A percentile compares a stretch with the other conserved stretches of the same genome.
Conservation (phyloP, 2,888 invertebrate species). For the Kuschelorhynchus macadamiae region DNA sequence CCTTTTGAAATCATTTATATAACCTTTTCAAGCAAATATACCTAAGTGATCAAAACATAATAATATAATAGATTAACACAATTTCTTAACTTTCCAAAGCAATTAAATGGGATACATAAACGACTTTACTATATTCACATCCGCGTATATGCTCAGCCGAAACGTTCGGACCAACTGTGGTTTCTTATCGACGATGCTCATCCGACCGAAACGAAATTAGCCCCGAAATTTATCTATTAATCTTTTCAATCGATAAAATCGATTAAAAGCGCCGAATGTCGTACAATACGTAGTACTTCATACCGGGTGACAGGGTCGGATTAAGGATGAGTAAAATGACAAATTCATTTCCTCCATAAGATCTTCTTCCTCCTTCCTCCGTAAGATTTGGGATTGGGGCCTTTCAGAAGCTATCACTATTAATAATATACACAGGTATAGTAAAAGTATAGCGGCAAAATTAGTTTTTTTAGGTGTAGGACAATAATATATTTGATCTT, state of each 20-base stretch:
- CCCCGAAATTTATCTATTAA: slow-evolving; percentile 41
- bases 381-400: too few relatives aligned
- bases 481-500: too few relatives aligned
- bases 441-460: too few relatives aligned
- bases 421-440: too few relatives aligned
- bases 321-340: too few relatives aligned
- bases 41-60: slow-evolving; percentile 20
- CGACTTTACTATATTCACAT: slow-evolving; percentile 12
- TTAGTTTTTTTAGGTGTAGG: too few relatives aligned
- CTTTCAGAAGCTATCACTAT: too few relatives aligned
- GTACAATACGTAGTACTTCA: slow-evolving; percentile 12
- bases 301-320: neutral
- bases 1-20: slow-evolving; percentile 16
- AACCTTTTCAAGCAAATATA: slow-evolving; percentile 14
- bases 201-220: slow-evolving; percentile 32
- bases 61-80: slow-evolving; percentile 21
- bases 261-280: slow-evolving; percentile 27
- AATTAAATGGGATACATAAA: slow-evolving; percentile 25
- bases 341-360: too few relatives aligned
- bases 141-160: slow-evolving; percentile 18
- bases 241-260: slow-evolving; percentile 39
- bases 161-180: slow-evolving; percentile 19
- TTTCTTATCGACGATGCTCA: slow-evolving; percentile 27
- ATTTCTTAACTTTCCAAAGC: slow-evolving; percentile 34
- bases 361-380: too few relatives aligned